Percentiles rank a stretch among this genome's conserved stretches.
Conservation (phyloP, 2,113 vertebrate species). For the Sus scrofa region T2T-Sscrofa CM000812.6:166204501-166205000, state of each 20-base stretch:
- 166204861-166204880: background rate
- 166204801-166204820: background rate
- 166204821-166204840: background rate
- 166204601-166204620: background rate
- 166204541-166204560: background rate
- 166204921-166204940: no score
- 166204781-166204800: background rate
- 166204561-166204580: background rate
- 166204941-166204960: no score
- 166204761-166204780: no score
- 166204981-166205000: no score
- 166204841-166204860: background rate
- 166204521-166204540: background rate
- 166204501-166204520: background rate
- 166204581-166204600: background rate
- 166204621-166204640: background rate
- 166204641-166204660: accelerated
- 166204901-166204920: background rate
- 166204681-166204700: background rate
- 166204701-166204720: background rate
- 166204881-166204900: background rate
- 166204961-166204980: no score
- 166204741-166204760: no score
- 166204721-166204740: background rate
- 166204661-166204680: background rate